Evolutionary conservation across 2,113 vertebrate genomes (phyloP).

Genomic region (Halcyon senegalensis): DNA sequence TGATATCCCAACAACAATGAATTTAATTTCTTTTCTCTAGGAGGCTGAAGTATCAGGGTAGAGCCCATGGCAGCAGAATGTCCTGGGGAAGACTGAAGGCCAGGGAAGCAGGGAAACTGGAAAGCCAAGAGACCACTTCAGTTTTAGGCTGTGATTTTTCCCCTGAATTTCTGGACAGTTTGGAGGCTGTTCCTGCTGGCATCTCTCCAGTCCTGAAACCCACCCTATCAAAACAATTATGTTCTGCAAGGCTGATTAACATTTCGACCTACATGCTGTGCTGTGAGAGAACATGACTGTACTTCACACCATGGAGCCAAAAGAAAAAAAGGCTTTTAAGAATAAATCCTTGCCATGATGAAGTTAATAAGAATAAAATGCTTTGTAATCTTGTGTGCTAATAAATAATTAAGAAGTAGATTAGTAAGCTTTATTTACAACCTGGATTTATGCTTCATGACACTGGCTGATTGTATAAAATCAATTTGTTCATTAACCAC

Average conservation of each 20-base stretch:
- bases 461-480: neutral
- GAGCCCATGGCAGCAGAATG: neutral
- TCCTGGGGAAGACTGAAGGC: neutral
- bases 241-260: neutral
- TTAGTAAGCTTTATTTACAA: neutral
- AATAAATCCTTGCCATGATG: neutral
- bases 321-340: neutral
- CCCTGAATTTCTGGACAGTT: neutral
- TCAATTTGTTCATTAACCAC: neutral
- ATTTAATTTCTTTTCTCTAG: neutral
- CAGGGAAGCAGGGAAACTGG: neutral
- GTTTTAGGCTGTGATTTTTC: neutral
- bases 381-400: neutral
- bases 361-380: neutral
- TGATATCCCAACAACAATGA: fast-evolving
- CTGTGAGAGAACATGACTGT: neutral
- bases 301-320: neutral
- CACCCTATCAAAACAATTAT: neutral
- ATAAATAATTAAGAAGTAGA: neutral
- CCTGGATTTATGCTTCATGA: neutral
- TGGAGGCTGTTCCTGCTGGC: neutral
- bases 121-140: neutral
- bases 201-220: neutral
- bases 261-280: neutral
- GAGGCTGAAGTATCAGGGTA: neutral